phyloP scores from a whole-genome alignment of 2,888 invertebrate genomes.

The Temnothorax ravouxi region DNA sequence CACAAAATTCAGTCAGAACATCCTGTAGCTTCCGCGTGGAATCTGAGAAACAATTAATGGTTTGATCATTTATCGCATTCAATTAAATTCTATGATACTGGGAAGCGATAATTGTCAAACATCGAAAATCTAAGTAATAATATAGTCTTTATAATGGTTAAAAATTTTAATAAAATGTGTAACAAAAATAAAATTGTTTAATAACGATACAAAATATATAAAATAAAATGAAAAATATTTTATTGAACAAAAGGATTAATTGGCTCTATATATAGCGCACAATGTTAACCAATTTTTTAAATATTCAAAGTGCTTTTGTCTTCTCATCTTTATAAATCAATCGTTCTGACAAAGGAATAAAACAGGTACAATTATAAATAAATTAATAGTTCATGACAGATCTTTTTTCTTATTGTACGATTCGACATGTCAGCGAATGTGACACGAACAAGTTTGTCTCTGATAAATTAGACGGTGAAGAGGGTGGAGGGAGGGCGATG shows the following conservation, averaged over 20 bases:
- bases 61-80: neutral
- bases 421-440: neutral
- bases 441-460: neutral
- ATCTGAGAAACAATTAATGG: slow-evolving; percentile 88
- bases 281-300: neutral
- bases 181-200: neutral
- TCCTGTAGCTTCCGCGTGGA: slow-evolving; percentile 97
- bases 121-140: neutral
- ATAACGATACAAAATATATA: neutral
- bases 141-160: neutral
- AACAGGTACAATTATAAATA: neutral
- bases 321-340: neutral
- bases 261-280: neutral
- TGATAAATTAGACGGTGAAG: slow-evolving; percentile 14
- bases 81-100: neutral
- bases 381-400: neutral
- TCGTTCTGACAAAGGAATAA: neutral
- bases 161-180: neutral
- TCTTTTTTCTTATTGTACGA: neutral
- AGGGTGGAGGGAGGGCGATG: slow-evolving; percentile 53
- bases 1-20: slow-evolving; percentile 96
- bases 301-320: neutral
- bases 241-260: neutral
- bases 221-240: neutral
- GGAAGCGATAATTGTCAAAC: neutral